A percentile compares a stretch with the other conserved stretches of the same genome.
Evolutionary conservation across 2,888 invertebrate species (phyloP).

Genomic region (Mellilla xanthometata): DNA sequence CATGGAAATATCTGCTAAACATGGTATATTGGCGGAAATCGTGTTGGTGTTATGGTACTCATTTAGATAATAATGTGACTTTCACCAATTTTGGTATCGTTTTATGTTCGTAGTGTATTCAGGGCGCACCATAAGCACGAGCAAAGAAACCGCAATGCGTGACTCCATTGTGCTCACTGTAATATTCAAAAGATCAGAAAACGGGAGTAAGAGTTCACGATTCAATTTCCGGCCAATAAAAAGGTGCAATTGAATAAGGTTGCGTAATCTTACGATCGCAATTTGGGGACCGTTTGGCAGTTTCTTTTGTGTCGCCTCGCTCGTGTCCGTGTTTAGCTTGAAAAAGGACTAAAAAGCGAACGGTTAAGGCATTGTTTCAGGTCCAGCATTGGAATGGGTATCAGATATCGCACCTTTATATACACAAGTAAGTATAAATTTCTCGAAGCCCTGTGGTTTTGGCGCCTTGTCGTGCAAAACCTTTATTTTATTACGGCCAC

Average conservation of each 20-base stretch:
- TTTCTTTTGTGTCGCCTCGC: slow-evolving; percentile 14
- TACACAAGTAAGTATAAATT: slow-evolving; percentile 37
- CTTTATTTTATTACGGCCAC: slow-evolving; percentile 62
- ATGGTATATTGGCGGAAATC: slow-evolving; percentile 14
- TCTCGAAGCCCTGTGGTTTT: slow-evolving; percentile 50
- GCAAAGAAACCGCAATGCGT: slow-evolving; percentile 21
- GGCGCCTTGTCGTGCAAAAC: slow-evolving; percentile 54
- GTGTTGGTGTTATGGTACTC: slow-evolving; percentile 8
- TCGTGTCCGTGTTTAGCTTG: slow-evolving; percentile 15
- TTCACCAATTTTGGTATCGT: slow-evolving; percentile 24
- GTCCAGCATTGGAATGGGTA: slow-evolving; percentile 37
- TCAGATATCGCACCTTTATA: slow-evolving; percentile 45
- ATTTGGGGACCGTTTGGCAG: slow-evolving; percentile 18
- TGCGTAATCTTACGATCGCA: slow-evolving; percentile 17
- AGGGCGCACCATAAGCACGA: slow-evolving; percentile 7
- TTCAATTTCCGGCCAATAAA: slow-evolving; percentile 19
- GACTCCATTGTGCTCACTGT: slow-evolving; percentile 18
- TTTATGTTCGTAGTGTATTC: slow-evolving; percentile 10
- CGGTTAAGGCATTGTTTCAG: slow-evolving; percentile 42
- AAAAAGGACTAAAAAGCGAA: slow-evolving; percentile 35
- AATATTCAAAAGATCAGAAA: slow-evolving; percentile 15
- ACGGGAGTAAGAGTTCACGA: slow-evolving; percentile 19
- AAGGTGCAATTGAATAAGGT: slow-evolving; percentile 14
- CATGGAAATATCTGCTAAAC: slow-evolving; percentile 41
- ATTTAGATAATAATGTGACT: slow-evolving; percentile 20